phyloP scores from a whole-genome alignment of 2,113 vertebrate genomes.

The Labeo catla region DNA sequence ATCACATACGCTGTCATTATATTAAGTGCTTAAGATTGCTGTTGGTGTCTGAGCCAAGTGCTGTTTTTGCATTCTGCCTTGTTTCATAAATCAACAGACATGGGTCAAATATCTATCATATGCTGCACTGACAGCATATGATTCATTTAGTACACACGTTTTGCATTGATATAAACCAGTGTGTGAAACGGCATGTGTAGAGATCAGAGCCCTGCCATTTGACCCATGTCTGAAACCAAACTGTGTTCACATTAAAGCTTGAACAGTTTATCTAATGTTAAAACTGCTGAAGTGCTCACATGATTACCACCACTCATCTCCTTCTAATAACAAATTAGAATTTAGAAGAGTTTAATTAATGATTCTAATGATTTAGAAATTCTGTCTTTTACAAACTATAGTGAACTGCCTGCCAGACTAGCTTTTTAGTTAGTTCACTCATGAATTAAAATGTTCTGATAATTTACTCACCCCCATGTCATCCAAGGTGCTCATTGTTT shows the following conservation, averaged over 20 bases:
- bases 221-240: conserved; percentile 13
- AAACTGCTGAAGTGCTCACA: conserved; percentile 7
- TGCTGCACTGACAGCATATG: neutral
- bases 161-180: neutral
- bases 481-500: too few species aligned
- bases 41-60: neutral
- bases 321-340: neutral
- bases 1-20: neutral
- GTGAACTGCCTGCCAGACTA: neutral
- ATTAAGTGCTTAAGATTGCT: neutral
- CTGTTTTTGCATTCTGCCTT: neutral
- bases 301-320: neutral
- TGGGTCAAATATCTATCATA: neutral
- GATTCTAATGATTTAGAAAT: neutral
- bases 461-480: too few species aligned
- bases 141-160: neutral
- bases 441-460: too few species aligned
- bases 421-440: neutral
- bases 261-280: neutral
- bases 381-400: neutral
- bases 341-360: neutral
- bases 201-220: neutral
- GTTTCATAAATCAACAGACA: too few species aligned
- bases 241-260: neutral
- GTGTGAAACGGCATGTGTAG: neutral